A percentile compares a stretch with the other conserved stretches of the same genome.
These are phyloP conservation scores for Hypomecis atomaria DNA, from an alignment of 2,888 invertebrate species.

Conservation along the genomic window DNA sequence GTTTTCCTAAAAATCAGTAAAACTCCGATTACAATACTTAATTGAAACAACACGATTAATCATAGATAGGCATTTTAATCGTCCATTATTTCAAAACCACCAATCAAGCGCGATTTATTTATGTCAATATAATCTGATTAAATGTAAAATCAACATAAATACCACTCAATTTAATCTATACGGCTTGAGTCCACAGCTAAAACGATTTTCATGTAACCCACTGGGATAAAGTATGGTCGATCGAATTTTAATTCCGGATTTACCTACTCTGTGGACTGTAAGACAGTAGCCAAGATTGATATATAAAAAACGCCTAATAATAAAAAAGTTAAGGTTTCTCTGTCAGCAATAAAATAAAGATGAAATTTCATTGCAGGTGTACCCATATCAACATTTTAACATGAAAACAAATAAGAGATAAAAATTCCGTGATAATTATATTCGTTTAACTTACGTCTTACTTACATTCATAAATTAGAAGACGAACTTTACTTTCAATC, in stretches of 20 bases:
- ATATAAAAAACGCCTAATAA: background rate
- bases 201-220: slow-evolving; percentile 74
- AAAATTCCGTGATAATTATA: no score
- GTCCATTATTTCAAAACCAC: slow-evolving; percentile 24
- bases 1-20: background rate
- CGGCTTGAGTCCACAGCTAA: slow-evolving; percentile 61
- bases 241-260: slow-evolving; percentile 78
- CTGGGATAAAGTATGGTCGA: slow-evolving; percentile 75
- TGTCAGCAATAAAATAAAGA: no score
- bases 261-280: slow-evolving; percentile 60
- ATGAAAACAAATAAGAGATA: no score
- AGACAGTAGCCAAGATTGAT: slow-evolving; percentile 21
- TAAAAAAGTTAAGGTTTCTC: background rate
- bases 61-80: slow-evolving; percentile 13
- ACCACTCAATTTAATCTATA: slow-evolving; percentile 50
- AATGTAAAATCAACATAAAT: slow-evolving; percentile 45
- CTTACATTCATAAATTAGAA: no score
- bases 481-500: no score
- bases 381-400: no score
- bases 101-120: slow-evolving; percentile 24
- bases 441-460: no score
- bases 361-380: no score
- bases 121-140: slow-evolving; percentile 37
- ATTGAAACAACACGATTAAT: slow-evolving; percentile 20
- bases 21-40: slow-evolving; percentile 12